Conservation (phyloP, 2,113 vertebrate species). For the Tachysurus fulvidraco region DNA sequence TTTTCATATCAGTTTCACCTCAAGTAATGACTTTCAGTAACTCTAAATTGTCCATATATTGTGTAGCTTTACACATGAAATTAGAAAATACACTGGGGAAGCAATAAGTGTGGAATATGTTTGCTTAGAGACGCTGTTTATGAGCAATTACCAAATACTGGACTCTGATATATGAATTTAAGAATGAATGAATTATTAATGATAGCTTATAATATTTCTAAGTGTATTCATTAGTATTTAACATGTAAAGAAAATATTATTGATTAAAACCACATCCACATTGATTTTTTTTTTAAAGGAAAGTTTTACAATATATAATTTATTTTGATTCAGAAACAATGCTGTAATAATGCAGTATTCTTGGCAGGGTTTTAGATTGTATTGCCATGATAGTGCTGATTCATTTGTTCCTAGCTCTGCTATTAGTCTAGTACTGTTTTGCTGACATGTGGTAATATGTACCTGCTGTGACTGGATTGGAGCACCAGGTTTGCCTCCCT, state of each 20-base stretch:
- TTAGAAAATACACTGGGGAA: background rate
- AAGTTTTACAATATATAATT: background rate
- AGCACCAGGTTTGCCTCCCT: slow-evolving; percentile 20
- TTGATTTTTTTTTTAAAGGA: background rate
- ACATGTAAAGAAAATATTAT: background rate
- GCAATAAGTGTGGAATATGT: background rate
- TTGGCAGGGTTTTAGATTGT: slow-evolving; percentile 25
- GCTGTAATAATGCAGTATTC: slow-evolving; percentile 9
- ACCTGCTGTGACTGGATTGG: slow-evolving; percentile 34
- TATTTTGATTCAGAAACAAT: slow-evolving; percentile 27
- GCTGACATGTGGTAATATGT: slow-evolving; percentile 45
- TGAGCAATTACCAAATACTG: background rate
- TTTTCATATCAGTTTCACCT: too few species aligned
- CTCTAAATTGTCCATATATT: too few species aligned
- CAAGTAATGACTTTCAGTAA: too few species aligned
- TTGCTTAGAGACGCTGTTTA: background rate
- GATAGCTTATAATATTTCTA: too few species aligned
- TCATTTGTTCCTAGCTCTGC: slow-evolving; percentile 28
- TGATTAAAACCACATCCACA: background rate
- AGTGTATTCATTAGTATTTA: too few species aligned
- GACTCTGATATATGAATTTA: too few species aligned
- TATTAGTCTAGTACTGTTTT: slow-evolving; percentile 37
- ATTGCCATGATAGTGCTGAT: slow-evolving; percentile 40
- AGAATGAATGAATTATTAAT: too few species aligned
- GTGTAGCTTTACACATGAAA: too few species aligned